Evolutionary conservation across 1,140 invertebrate species (phyloP).

Genomic region (Ceratina japonica): DNA sequence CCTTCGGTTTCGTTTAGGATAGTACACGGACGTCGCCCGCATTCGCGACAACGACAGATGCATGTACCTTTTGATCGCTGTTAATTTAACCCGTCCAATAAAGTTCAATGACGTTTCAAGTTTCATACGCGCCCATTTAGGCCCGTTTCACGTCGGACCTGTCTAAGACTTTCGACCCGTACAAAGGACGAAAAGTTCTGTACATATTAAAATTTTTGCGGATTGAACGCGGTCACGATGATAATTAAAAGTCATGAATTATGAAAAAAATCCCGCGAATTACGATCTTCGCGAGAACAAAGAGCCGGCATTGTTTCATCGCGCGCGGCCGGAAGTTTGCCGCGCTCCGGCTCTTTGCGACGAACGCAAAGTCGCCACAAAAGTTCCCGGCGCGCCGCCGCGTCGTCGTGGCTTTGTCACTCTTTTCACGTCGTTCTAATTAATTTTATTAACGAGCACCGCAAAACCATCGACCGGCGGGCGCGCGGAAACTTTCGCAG

Average conservation of each 20-base stretch:
- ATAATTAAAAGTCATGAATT: conserved; percentile 6
- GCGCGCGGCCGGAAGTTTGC: not conserved
- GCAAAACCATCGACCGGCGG: conserved; percentile 37
- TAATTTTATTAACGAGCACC: conserved; percentile 61
- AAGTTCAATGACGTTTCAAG: conserved; percentile 12
- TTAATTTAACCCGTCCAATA: conserved; percentile 33
- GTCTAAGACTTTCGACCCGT: not conserved
- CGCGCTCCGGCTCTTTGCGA: not conserved
- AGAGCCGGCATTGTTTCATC: not conserved
- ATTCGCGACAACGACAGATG: not conserved
- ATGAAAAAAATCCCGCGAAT: not conserved
- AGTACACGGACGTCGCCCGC: not conserved
- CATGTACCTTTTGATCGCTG: conserved; percentile 5
- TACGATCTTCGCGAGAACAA: not conserved
- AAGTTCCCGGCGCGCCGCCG: conserved; percentile 5
- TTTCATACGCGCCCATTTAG: not conserved
- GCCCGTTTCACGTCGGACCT: not conserved
- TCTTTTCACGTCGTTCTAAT: conserved; percentile 53
- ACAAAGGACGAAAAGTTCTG: too few species aligned
- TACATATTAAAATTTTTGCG: not conserved
- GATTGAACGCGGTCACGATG: not conserved
- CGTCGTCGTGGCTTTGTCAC: conserved; percentile 8
- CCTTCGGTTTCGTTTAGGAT: conserved; percentile 7
- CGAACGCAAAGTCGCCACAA: not conserved
- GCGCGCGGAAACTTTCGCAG: conserved; percentile 23